A percentile compares a stretch with the other conserved stretches of the same genome.
Conservation (phyloP, 1,140 invertebrate genomes). For the Hycleus cichorii region DNA sequence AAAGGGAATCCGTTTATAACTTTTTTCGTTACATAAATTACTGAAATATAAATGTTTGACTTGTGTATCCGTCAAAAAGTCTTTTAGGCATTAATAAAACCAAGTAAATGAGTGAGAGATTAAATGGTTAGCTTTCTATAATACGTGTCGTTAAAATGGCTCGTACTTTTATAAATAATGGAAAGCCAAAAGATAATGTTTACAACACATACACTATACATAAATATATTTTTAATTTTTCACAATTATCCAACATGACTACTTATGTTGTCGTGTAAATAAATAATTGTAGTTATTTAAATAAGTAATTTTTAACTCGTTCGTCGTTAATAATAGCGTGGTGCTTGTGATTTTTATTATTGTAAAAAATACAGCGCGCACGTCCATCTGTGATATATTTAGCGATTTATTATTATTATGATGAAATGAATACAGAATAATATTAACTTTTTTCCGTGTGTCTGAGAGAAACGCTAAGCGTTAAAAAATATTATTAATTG, state of each 20-base stretch:
- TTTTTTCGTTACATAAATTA: background rate
- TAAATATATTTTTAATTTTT: conserved; percentile 20
- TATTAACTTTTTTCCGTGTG: conserved; percentile 29
- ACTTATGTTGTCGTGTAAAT: conserved; percentile 34
- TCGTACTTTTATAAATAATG: conserved; percentile 18
- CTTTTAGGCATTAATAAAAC: conserved; percentile 4
- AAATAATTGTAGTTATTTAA: conserved; percentile 31
- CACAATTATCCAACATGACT: conserved; percentile 33
- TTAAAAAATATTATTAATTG: conserved; percentile 9
- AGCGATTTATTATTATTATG: conserved; percentile 32
- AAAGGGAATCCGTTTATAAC: too few species aligned
- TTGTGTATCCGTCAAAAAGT: conserved; percentile 1
- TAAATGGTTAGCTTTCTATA: conserved; percentile 17
- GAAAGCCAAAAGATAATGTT: background rate
- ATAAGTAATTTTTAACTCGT: conserved; percentile 38
- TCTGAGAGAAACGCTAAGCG: conserved; percentile 28
- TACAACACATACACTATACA: background rate
- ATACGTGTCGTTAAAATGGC: conserved; percentile 31
- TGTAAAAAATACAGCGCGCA: conserved; percentile 21
- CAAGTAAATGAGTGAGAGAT: conserved; percentile 28
- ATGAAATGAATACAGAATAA: conserved; percentile 37
- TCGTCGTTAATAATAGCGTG: conserved; percentile 37
- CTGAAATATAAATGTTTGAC: conserved; percentile 25
- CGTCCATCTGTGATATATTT: conserved; percentile 41
- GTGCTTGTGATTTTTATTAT: conserved; percentile 23